A percentile compares a stretch with the other conserved stretches of the same genome.
These are phyloP conservation scores for Galeruca laticollis DNA, from an alignment of 2,888 invertebrate genomes.

Conservation along the genomic window DNA sequence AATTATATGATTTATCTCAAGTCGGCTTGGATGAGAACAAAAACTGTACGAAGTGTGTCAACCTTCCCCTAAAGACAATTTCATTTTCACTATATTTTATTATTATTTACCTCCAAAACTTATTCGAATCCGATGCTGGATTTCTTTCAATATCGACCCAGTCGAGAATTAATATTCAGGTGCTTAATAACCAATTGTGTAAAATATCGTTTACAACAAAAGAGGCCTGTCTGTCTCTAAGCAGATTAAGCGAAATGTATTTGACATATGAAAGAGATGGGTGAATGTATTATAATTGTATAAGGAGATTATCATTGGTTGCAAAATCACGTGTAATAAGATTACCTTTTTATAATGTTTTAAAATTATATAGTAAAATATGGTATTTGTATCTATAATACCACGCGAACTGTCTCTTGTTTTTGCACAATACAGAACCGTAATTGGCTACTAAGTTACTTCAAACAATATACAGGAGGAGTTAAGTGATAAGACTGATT, in stretches of 20 bases:
- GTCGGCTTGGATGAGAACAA: too few species aligned
- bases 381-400: neutral
- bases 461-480: too few species aligned
- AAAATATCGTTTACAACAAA: slow-evolving; percentile 40
- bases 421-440: too few species aligned
- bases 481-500: too few species aligned
- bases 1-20: too few species aligned
- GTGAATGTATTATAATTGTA: neutral
- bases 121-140: neutral
- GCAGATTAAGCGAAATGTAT: slow-evolving; percentile 23
- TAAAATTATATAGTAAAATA: neutral
- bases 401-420: neutral
- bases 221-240: slow-evolving; percentile 36
- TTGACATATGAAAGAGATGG: slow-evolving; percentile 3
- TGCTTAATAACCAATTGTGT: slow-evolving; percentile 37
- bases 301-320: neutral
- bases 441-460: too few species aligned
- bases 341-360: neutral
- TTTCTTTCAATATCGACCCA: slow-evolving; percentile 34
- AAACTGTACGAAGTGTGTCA: too few species aligned
- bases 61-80: too few species aligned
- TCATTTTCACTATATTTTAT: too few species aligned
- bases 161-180: slow-evolving; percentile 38
- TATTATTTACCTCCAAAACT: too few species aligned
- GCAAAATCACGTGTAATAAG: neutral